Evolutionary conservation across 2,113 vertebrate species (phyloP), one percentile per base, ranked within the genome.

Genomic region (Pedionomus torquatus): DNA sequence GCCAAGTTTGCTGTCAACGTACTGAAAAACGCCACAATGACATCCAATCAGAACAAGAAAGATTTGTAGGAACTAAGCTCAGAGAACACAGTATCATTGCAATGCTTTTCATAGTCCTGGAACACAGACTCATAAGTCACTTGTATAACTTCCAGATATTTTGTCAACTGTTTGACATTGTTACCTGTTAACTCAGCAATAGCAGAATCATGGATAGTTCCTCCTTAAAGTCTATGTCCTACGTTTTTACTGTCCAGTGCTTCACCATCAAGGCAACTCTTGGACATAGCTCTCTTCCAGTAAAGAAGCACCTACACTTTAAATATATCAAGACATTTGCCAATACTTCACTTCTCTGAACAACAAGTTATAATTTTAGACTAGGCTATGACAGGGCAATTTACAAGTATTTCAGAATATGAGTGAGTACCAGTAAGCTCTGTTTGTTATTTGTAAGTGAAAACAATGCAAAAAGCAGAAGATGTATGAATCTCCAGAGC

Each of bases 401-500:
- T 91, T 92, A 90, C 72, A 89, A 96, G 54, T 83, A 94, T 94
- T 87, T 89, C 57, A 87, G 79, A 96, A 96, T 77, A 92, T 78
- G 48, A 96, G 31, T 70, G 61, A 91, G 5, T 58, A 87, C 21
- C n/a, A 54, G 18, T 74, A 76, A 86, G 3, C 7, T 65, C 35
- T 77, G 10, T 26, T 93, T 52, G 21, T n/a, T 83, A 15, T 60
- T 57, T 87, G 2, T 20, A 69, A 83, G 35, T 52, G 84, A 57
- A 41, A 41, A 13, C 31, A 84, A 88, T n/a, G 37, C 14, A 83
- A 87, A 90, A 69, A 79, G 37, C 33, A 78, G 28, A 71, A 91
- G 33, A 39, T 58, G 10, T 28, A 66, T 80, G 35, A 80, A 58
- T 55, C 30, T 71, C 85, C 41, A 90, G 39, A 91, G 20, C 12